A percentile compares a stretch with the other conserved stretches of the same genome.
These are phyloP conservation scores for Leptoclinus maculatus DNA, from an alignment of 2,797 vertebrate species.

Conservation along the genomic window DNA sequence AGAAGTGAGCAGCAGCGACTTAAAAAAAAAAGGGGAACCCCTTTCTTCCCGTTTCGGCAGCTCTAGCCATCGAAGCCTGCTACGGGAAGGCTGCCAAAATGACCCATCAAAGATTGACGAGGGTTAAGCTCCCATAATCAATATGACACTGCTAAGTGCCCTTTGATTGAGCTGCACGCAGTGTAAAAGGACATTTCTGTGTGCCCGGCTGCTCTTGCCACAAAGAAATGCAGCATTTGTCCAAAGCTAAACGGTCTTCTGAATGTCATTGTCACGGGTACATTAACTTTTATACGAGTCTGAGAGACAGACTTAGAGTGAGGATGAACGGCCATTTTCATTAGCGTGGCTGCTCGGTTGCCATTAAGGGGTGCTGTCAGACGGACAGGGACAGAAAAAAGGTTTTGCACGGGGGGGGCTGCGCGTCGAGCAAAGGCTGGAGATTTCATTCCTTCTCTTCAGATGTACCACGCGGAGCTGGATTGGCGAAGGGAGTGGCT, in stretches of 20 bases:
- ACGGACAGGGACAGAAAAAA: constrained; percentile 33
- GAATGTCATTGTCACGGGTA: constrained; percentile 79
- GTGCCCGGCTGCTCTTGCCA: constrained; percentile 72
- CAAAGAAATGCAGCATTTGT: constrained; percentile 71
- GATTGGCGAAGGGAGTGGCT: constrained; percentile 42
- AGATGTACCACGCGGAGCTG: constrained; percentile 40
- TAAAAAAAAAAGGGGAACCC: constrained; percentile 35
- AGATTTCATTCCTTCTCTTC: constrained; percentile 27
- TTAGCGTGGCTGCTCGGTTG: constrained; percentile 58
- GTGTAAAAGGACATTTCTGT: constrained; percentile 75
- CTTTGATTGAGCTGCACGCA: constrained; percentile 79
- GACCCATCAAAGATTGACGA: constrained; percentile 74
- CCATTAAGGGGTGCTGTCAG: constrained; percentile 65
- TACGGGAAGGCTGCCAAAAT: constrained; percentile 70
- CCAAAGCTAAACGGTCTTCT: constrained; percentile 76
- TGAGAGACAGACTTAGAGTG: constrained; percentile 62
- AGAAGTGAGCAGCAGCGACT: not conserved
- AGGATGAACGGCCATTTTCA: constrained; percentile 73
- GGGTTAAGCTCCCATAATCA: constrained; percentile 82
- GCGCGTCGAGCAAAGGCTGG: constrained; percentile 1
- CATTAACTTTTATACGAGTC: constrained; percentile 82
- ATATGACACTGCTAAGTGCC: constrained; percentile 82
- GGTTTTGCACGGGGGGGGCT: constrained; percentile 12
- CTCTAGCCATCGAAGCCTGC: constrained; percentile 39
- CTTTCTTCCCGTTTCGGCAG: constrained; percentile 15